Evolutionary conservation across 2,113 vertebrate species (phyloP).

Genomic region (Mus musculus): DNA sequence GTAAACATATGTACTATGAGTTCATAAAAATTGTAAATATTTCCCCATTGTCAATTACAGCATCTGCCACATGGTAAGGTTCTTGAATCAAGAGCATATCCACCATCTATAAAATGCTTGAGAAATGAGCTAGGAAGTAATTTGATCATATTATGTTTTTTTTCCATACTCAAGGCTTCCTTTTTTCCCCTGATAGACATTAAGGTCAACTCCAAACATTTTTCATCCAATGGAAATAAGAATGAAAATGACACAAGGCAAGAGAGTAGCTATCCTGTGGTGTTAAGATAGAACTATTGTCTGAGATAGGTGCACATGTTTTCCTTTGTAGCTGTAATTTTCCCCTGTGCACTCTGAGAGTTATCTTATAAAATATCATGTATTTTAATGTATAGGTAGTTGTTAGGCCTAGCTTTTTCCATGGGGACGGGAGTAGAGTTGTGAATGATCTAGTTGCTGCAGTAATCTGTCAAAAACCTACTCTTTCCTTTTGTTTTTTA

Average conservation of each 20-base stretch:
- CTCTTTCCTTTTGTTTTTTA: neutral
- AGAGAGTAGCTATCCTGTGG: neutral
- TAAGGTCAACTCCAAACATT: constrained; percentile 18
- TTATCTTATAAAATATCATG: constrained; percentile 32
- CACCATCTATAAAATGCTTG: constrained; percentile 9
- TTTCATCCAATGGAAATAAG: constrained; percentile 16
- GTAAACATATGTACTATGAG: neutral
- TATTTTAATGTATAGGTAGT: constrained; percentile 54
- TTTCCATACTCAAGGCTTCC: neutral
- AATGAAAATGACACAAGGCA: constrained; percentile 48
- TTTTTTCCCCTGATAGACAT: constrained; percentile 32
- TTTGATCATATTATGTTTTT: neutral
- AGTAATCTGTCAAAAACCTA: constrained; percentile 8
- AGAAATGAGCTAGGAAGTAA: neutral
- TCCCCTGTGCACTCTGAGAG: neutral
- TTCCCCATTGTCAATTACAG: neutral
- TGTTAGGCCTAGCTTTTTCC: constrained; percentile 29
- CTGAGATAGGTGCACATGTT: neutral
- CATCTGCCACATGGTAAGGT: neutral
- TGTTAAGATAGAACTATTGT: neutral
- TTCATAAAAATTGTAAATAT: constrained; percentile 53
- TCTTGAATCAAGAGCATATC: neutral
- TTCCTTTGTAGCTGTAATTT: constrained; percentile 16
- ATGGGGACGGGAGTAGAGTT: constrained; percentile 43
- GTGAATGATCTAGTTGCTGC: constrained; percentile 39